Base-by-base conservation (phyloP, 30 jellyfish, hydroid and myxozoan genomes). In the Sanderia malayensis region DNA sequence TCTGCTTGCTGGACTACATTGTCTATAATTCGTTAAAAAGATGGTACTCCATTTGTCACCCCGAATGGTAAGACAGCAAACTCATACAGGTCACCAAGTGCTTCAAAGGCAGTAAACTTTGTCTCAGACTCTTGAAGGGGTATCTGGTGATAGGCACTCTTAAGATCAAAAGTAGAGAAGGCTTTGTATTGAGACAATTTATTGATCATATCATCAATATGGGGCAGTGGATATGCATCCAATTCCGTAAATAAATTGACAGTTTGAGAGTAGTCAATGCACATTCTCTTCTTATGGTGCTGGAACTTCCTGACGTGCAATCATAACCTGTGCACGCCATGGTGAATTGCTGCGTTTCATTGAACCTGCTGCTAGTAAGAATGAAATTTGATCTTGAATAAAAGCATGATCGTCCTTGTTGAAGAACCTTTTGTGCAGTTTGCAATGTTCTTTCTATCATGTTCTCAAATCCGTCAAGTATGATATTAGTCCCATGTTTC, bases 31-130 rank as follows among this genome's bases (percentile, higher is more conserved):
- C 79, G 0, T 45, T 80, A 71, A 44, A 55, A 69, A 44, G 27
- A 25, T 23, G 76, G 28, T 21, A 41, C 68, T 18, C 94, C 76
- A 26, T 82, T 61, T 11, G 84, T 72, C 44, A 75, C 81, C 30
- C 92, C 81, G 45, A 84, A 66, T 19, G 95, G 86, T 33, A 78
- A 45, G n/a, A 46, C 71, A 81, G 55, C 41, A 47, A 82, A 71
- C 41, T 82, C 81, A 55, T 44, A 86, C 62, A 78, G 68, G 24
- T 79, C 68, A 45, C 96, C 95, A 33, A 30, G 70, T 30, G 87
- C 93, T 49, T 76, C 95, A 46, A 85, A 85, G 33, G 95, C 95
- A 20, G 93, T 75, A 31, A 58, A 85, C 47, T 74, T 55, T 69
- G 70, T 66, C 59, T 85, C 92, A 26, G 95, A 74, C 37, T 83